Evolutionary conservation across 2,888 invertebrate genomes (phyloP).

Genomic region (Leptogaster cylindrica): DNA sequence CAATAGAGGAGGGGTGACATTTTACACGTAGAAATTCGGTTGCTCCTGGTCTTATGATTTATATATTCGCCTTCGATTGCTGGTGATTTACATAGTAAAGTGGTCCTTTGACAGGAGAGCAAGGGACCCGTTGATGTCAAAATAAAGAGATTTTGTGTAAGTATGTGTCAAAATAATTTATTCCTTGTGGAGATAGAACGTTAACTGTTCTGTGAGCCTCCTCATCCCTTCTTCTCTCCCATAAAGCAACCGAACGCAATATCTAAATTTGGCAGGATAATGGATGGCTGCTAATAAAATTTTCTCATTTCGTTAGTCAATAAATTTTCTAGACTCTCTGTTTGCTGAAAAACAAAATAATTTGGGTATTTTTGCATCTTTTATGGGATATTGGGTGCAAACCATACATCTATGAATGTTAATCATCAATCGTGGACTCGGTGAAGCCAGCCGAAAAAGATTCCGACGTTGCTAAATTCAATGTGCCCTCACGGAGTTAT

Average conservation of each 20-base stretch:
- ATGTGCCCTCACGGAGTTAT: conserved; percentile 31
- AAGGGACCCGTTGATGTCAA: not conserved
- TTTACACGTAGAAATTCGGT: not conserved
- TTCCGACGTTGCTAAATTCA: conserved; percentile 8
- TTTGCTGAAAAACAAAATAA: conserved; percentile 32
- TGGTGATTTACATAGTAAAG: conserved; percentile 17
- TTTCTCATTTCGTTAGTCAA: conserved; percentile 43
- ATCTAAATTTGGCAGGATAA: conserved; percentile 38
- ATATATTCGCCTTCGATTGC: conserved; percentile 25
- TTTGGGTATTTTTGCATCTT: conserved; percentile 35
- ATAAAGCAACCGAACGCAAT: conserved; percentile 2
- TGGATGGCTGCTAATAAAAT: conserved; percentile 41
- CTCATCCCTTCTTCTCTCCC: not conserved
- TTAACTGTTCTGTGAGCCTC: not conserved
- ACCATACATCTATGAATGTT: conserved; percentile 39
- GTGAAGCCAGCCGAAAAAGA: conserved; percentile 12
- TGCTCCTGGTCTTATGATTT: conserved; percentile 9
- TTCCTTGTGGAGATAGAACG: not conserved
- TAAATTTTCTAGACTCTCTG: conserved; percentile 37
- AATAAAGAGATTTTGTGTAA: not conserved
- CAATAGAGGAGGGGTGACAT: too few relatives aligned
- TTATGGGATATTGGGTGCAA: conserved; percentile 41
- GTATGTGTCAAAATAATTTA: conserved; percentile 19
- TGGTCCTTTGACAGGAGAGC: conserved; percentile 4
- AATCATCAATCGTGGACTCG: conserved; percentile 31